These are phyloP conservation scores for Pavo muticus DNA, from an alignment of 2,113 vertebrate genomes.

Conservation along the genomic window DNA sequence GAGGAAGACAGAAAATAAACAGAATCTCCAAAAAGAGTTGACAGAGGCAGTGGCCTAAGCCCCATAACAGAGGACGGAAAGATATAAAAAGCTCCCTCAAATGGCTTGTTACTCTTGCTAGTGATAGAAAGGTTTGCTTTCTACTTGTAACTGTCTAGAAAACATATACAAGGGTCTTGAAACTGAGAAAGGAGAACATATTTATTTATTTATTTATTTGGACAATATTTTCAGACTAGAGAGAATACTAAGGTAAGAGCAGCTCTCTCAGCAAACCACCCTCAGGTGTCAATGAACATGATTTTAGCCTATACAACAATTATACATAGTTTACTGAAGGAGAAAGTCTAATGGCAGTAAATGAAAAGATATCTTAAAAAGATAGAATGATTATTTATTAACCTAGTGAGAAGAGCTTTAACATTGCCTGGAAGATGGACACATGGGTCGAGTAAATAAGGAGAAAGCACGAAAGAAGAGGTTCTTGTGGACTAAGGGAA, in stretches of 20 bases:
- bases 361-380: background rate
- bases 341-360: background rate
- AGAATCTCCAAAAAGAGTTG: background rate
- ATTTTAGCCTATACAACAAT: background rate
- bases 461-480: background rate
- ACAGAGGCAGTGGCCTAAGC: background rate
- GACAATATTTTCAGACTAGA: background rate
- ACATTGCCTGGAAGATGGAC: background rate
- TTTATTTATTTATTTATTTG: background rate
- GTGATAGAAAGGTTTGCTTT: background rate
- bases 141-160: background rate
- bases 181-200: background rate
- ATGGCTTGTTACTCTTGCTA: background rate
- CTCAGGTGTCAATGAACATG: background rate
- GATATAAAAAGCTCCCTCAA: background rate
- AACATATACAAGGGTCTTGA: background rate
- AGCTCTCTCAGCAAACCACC: background rate
- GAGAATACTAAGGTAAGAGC: background rate
- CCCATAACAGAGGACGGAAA: background rate
- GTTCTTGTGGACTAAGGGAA: background rate
- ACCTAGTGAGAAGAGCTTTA: background rate
- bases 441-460: background rate
- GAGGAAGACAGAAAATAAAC: background rate
- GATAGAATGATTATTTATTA: background rate
- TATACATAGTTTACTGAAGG: background rate